Percentiles rank a stretch among this genome's conserved stretches.
These are phyloP conservation scores for Philopotamus ludificatus DNA, from an alignment of 1,140 invertebrate species.

Conservation along the genomic window DNA sequence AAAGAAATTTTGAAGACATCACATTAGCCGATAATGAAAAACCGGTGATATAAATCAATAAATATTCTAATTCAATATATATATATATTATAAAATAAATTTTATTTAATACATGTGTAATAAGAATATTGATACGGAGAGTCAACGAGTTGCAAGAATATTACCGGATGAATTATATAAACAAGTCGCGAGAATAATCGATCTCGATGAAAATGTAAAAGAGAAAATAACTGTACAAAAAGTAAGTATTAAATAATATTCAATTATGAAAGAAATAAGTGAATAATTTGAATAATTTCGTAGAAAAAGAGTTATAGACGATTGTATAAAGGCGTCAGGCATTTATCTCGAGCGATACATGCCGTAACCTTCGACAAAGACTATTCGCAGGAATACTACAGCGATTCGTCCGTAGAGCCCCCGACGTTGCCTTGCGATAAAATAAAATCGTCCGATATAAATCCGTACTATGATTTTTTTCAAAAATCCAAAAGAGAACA, in stretches of 20 bases:
- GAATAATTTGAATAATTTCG: neutral
- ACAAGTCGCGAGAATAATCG: constrained; percentile 44
- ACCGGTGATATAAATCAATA: neutral
- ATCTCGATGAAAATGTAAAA: constrained; percentile 43
- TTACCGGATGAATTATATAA: constrained; percentile 47
- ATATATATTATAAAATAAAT: too few relatives aligned
- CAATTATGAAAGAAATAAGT: neutral
- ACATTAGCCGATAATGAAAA: neutral
- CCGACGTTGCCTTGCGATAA: constrained; percentile 34
- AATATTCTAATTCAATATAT: neutral
- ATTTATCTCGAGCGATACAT: constrained; percentile 30
- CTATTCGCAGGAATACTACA: constrained; percentile 33
- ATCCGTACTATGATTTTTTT: constrained; percentile 37
- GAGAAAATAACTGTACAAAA: constrained; percentile 30
- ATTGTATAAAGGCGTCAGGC: constrained; percentile 33
- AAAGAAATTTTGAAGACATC: neutral
- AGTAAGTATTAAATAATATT: neutral
- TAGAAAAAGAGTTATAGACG: constrained; percentile 35
- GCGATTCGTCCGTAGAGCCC: constrained; percentile 31
- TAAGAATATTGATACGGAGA: constrained; percentile 36
- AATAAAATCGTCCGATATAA: too few relatives aligned
- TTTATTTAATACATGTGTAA: too few relatives aligned
- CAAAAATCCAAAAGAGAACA: constrained; percentile 35
- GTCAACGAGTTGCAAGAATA: constrained; percentile 45
- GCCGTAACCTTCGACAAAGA: constrained; percentile 24